These are phyloP conservation scores for Chrosomus eos DNA, from an alignment of 2,797 vertebrate genomes.

Conservation along the genomic window DNA sequence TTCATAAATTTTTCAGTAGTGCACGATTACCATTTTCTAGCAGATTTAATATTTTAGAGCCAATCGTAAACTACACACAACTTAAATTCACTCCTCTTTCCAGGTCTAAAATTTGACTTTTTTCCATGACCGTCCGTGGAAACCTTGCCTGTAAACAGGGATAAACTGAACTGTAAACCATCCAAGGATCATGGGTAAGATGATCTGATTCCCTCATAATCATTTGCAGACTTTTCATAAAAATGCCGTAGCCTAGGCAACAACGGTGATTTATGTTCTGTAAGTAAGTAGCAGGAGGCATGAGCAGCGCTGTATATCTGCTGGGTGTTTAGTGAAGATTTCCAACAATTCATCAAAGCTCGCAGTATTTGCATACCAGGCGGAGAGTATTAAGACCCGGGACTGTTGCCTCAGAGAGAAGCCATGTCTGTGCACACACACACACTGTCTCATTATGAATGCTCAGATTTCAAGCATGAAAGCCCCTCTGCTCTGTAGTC, in stretches of 20 bases:
- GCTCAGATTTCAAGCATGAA: constrained; percentile 54
- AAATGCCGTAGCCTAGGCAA: neutral
- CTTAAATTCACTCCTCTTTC: neutral
- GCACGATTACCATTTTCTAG: neutral
- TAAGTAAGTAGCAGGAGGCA: neutral
- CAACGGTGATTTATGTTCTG: constrained; percentile 23
- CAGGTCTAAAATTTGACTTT: neutral
- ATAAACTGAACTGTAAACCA: constrained; percentile 18
- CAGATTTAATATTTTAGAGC: neutral
- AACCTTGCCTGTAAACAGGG: neutral
- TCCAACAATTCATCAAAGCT: constrained; percentile 48
- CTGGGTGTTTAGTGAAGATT: constrained; percentile 38
- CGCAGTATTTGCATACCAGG: constrained; percentile 41
- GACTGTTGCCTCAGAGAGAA: constrained; percentile 45
- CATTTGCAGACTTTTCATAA: constrained; percentile 9
- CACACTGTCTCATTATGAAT: constrained; percentile 37
- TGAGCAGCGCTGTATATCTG: constrained; percentile 21
- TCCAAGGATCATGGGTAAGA: neutral
- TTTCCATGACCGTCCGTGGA: neutral
- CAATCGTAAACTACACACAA: neutral
- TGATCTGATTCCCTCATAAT: constrained; percentile 1
- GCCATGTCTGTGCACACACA: constrained; percentile 2
- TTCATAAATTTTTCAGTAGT: neutral
- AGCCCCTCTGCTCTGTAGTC: constrained; percentile 44
- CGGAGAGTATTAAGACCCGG: constrained; percentile 40